These are phyloP conservation scores for Pyrocoelia pectoralis DNA, from an alignment of 2,888 invertebrate species.

Conservation along the genomic window DNA sequence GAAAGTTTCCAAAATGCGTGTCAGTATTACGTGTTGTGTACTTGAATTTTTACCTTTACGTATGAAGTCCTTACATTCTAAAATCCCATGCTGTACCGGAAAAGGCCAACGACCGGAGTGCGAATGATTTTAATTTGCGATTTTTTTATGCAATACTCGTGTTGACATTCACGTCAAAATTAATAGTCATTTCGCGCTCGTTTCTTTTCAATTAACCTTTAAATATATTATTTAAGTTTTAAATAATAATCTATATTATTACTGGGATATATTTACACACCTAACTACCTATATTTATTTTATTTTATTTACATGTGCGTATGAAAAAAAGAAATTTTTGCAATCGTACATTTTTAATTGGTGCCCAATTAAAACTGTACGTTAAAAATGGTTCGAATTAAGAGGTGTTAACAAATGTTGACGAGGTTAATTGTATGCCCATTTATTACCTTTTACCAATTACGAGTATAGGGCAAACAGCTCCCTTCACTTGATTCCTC, in stretches of 20 bases:
- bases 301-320: background rate
- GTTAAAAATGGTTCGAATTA: background rate
- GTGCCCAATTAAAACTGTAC: background rate
- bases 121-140: slow-evolving; percentile 41
- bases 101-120: slow-evolving; percentile 41
- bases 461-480: slow-evolving; percentile 15
- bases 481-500: slow-evolving; percentile 20
- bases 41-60: slow-evolving; percentile 34
- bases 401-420: slow-evolving; percentile 8
- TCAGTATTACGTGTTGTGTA: slow-evolving; percentile 41
- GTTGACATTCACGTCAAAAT: slow-evolving; percentile 40
- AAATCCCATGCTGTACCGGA: slow-evolving; percentile 39
- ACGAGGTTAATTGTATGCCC: slow-evolving; percentile 21
- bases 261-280: background rate
- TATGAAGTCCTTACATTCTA: slow-evolving; percentile 36
- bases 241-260: background rate
- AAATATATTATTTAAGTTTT: slow-evolving; percentile 5
- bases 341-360: background rate
- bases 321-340: background rate
- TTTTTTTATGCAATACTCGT: slow-evolving; percentile 39
- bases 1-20: slow-evolving; percentile 46
- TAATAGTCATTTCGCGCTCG: slow-evolving; percentile 40
- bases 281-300: background rate
- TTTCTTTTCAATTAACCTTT: slow-evolving; percentile 29
- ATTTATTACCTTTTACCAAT: background rate